Evolutionary conservation across 2,113 vertebrate genomes (phyloP).

Genomic region (Lycaon pictus): DNA sequence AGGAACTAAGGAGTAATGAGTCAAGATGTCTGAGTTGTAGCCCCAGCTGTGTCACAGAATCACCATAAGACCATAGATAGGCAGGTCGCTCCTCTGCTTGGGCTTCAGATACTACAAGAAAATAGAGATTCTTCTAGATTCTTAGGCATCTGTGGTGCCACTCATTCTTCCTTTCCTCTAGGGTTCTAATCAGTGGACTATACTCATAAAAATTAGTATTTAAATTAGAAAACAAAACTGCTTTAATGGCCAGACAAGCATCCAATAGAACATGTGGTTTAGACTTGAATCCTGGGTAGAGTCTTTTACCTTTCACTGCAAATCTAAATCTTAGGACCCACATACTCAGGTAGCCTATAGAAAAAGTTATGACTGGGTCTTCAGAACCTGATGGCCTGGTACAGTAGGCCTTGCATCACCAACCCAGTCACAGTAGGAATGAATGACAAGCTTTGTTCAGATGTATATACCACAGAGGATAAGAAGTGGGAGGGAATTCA

Average conservation of each 20-base stretch:
- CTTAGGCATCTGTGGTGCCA: background rate
- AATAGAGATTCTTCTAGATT: conserved; percentile 2
- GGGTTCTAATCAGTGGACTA: background rate
- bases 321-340: conserved; percentile 37
- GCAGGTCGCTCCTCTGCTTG: background rate
- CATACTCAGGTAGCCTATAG: background rate
- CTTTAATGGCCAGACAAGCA: background rate
- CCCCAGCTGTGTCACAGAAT: background rate
- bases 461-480: background rate
- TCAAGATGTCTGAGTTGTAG: background rate
- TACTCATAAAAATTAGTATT: background rate
- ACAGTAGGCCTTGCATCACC: background rate
- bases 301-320: conserved; percentile 17
- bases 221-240: conserved; percentile 35
- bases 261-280: background rate
- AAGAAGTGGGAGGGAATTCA: conserved; percentile 21
- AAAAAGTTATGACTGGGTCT: conserved; percentile 13
- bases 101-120: background rate
- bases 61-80: background rate
- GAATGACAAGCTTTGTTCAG: background rate
- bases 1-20: background rate
- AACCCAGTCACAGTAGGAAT: background rate
- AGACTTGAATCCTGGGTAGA: background rate
- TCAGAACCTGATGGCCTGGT: background rate
- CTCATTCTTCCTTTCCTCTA: background rate